Conservation (phyloP, 2,888 invertebrate species). For the Eupithecia subfuscata region DNA sequence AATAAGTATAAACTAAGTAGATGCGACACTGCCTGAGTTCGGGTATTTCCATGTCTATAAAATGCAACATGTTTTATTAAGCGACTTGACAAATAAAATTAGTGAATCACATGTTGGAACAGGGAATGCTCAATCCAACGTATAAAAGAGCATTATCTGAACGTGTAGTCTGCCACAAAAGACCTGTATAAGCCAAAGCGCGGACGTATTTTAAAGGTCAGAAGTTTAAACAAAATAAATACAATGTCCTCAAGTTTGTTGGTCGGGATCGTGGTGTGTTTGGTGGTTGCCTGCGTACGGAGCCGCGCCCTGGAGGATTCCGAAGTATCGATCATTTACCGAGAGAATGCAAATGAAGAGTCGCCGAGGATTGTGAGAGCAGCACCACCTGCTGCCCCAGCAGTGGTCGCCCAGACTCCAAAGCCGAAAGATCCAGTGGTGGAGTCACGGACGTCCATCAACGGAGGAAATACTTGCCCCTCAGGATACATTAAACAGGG, state of each 20-base stretch:
- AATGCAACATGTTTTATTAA: not conserved
- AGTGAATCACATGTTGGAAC: not conserved
- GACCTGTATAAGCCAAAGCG: not conserved
- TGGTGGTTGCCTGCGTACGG: not conserved
- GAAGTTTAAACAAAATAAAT: not conserved
- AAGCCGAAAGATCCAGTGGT: not conserved
- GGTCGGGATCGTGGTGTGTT: not conserved
- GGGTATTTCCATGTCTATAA: constrained; percentile 7
- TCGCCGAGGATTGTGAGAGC: not conserved
- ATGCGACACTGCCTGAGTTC: not conserved
- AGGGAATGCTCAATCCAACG: not conserved
- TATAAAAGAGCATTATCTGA: not conserved
- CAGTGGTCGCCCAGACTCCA: not conserved
- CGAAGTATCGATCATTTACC: not conserved
- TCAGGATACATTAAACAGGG: not conserved
- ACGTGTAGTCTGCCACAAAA: not conserved
- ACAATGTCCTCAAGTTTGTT: constrained; percentile 1
- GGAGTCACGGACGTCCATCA: not conserved
- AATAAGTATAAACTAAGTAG: not conserved
- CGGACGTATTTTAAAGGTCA: not conserved
- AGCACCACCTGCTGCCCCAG: not conserved
- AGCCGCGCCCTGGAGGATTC: not conserved
- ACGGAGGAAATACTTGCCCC: not conserved
- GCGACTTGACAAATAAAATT: not conserved
- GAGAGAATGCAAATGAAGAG: not conserved